phyloP scores from a whole-genome alignment of 2,888 invertebrate species.

The Sphinx pinastri region DNA sequence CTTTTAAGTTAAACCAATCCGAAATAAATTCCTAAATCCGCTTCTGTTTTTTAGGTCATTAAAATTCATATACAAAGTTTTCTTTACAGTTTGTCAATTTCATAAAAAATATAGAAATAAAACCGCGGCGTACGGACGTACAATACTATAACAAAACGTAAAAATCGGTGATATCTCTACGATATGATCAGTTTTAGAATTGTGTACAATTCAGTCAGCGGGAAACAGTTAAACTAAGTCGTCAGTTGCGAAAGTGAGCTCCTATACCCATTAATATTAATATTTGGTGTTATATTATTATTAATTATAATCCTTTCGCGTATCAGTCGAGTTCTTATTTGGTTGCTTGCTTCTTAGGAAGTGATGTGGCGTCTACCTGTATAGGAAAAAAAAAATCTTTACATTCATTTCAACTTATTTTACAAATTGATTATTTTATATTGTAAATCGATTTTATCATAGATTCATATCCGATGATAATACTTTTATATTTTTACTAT shows the following conservation, averaged over 20 bases:
- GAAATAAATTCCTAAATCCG: neutral
- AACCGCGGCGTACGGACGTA: slow-evolving; percentile 12
- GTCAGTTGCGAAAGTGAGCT: neutral
- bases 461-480: too few relatives aligned
- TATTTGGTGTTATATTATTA: slow-evolving; percentile 43
- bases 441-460: too few relatives aligned
- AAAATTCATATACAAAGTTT: neutral
- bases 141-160: slow-evolving; percentile 2
- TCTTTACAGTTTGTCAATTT: neutral
- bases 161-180: slow-evolving; percentile 25
- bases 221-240: slow-evolving; percentile 19
- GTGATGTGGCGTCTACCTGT: slow-evolving; percentile 16
- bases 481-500: too few relatives aligned
- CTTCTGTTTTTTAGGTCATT: too few relatives aligned
- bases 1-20: neutral
- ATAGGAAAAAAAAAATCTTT: neutral
- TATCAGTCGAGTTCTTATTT: slow-evolving; percentile 30
- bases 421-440: too few relatives aligned
- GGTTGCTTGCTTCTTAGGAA: slow-evolving; percentile 8
- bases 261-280: slow-evolving; percentile 32
- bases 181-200: slow-evolving; percentile 62
- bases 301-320: slow-evolving; percentile 36
- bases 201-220: slow-evolving; percentile 56
- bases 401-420: too few relatives aligned
- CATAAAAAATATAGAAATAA: slow-evolving; percentile 10